These are phyloP conservation scores for Aspiorhynchus laticeps DNA, from an alignment of 2,113 vertebrate species.

Conservation along the genomic window DNA sequence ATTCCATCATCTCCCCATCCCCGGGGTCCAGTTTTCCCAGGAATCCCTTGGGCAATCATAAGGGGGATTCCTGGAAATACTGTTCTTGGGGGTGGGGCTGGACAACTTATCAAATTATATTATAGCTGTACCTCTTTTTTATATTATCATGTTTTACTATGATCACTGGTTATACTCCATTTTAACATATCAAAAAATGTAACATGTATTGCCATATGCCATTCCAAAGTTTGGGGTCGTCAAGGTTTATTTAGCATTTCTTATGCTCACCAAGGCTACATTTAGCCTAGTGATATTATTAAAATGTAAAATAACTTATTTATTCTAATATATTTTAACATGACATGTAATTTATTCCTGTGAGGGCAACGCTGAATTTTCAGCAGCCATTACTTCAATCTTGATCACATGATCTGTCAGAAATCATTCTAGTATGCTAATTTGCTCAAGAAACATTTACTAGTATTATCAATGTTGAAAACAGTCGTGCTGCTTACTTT, in stretches of 20 bases:
- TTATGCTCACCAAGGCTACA: not conserved
- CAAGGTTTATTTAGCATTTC: not conserved
- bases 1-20: conserved; percentile 78
- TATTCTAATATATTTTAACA: not conserved
- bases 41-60: conserved; percentile 93
- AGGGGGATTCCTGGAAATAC: conserved; percentile 99
- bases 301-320: not conserved
- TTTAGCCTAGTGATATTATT: not conserved
- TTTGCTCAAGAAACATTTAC: too few relatives aligned
- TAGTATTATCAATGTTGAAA: too few relatives aligned
- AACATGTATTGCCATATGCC: not conserved
- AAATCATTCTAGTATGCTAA: too few relatives aligned
- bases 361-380: not conserved
- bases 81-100: conserved; percentile 98
- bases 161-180: not conserved
- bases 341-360: not conserved
- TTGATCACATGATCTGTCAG: too few relatives aligned
- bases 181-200: not conserved
- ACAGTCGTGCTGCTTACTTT: too few relatives aligned
- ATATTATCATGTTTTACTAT: not conserved
- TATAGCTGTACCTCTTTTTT: not conserved
- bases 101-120: conserved; percentile 60
- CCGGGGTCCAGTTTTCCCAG: conserved; percentile 99
- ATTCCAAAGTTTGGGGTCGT: not conserved
- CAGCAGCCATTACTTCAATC: not conserved